These are phyloP conservation scores for Trematomus bernacchii DNA, from an alignment of 2,797 vertebrate species.

Conservation along the genomic window DNA sequence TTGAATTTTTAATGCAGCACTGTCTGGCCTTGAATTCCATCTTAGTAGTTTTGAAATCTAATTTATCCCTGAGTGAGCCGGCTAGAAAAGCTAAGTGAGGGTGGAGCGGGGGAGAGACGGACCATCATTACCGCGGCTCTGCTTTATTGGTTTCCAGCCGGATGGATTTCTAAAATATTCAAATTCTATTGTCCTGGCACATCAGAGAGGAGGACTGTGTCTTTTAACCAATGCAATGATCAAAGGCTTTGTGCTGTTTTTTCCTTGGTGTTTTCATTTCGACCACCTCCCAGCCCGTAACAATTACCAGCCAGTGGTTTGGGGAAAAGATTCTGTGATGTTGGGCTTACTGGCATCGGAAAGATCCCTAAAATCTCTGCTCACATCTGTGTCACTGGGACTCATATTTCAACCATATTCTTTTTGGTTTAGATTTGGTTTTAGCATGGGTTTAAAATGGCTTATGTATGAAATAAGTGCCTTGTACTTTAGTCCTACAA, in stretches of 20 bases:
- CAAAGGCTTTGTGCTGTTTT: constrained; percentile 35
- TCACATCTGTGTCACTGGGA: constrained; percentile 7
- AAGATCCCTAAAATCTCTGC: constrained; percentile 1
- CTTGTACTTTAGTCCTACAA: too few relatives aligned
- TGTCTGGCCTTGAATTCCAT: constrained; percentile 29
- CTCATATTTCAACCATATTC: not conserved
- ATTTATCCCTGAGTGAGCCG: constrained; percentile 28
- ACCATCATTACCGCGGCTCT: constrained; percentile 43
- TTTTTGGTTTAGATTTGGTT: not conserved
- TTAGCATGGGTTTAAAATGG: not conserved
- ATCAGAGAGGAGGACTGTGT: constrained; percentile 46
- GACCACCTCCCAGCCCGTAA: constrained; percentile 13
- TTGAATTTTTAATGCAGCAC: constrained; percentile 17
- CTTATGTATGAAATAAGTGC: not conserved
- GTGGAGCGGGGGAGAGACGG: constrained; percentile 21
- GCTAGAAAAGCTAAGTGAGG: constrained; percentile 30
- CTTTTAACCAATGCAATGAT: constrained; percentile 51
- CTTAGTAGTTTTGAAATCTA: constrained; percentile 27
- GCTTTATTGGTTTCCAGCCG: constrained; percentile 72
- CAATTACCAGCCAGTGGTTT: constrained; percentile 28
- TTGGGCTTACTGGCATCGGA: constrained; percentile 21
- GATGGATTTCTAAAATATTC: constrained; percentile 73
- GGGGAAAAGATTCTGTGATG: constrained; percentile 1
- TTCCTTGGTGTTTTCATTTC: constrained; percentile 11
- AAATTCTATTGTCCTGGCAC: constrained; percentile 65